A percentile compares a stretch with the other conserved stretches of the same genome.
Conservation (phyloP, 2,113 vertebrate species). For the Condylura cristata region DNA sequence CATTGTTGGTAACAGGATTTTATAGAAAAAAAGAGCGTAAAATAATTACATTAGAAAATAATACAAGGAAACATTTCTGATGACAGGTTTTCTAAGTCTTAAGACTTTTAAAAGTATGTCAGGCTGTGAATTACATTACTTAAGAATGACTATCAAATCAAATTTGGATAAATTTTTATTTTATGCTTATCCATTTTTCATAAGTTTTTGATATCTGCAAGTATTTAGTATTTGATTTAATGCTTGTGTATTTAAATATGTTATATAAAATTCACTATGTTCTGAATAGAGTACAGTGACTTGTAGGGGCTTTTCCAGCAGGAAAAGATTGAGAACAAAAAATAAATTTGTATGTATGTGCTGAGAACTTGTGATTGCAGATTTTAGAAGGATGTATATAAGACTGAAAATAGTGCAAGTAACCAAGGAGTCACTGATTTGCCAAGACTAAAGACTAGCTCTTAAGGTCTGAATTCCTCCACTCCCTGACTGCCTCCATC, state of each 20-base stretch:
- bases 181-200: constrained; percentile 14
- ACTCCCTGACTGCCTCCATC: neutral
- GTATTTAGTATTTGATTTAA: constrained; percentile 12
- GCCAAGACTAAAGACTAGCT: neutral
- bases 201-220: neutral
- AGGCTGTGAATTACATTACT: neutral
- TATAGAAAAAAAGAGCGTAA: neutral
- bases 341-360: constrained; percentile 30
- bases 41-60: constrained; percentile 22
- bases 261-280: neutral
- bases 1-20: neutral
- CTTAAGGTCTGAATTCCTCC: neutral
- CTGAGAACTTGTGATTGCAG: neutral
- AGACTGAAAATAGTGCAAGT: neutral
- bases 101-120: neutral
- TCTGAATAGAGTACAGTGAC: constrained; percentile 10
- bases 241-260: neutral
- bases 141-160: neutral
- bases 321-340: neutral
- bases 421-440: neutral
- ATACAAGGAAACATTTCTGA: neutral
- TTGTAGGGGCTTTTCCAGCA: neutral
- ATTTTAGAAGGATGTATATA: neutral
- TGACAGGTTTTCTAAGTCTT: neutral
- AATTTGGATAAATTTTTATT: constrained; percentile 36